Evolutionary conservation across 1,140 invertebrate genomes (phyloP), one percentile per base, ranked within the genome.

Genomic region (Drosophila mojavensis): DNA sequence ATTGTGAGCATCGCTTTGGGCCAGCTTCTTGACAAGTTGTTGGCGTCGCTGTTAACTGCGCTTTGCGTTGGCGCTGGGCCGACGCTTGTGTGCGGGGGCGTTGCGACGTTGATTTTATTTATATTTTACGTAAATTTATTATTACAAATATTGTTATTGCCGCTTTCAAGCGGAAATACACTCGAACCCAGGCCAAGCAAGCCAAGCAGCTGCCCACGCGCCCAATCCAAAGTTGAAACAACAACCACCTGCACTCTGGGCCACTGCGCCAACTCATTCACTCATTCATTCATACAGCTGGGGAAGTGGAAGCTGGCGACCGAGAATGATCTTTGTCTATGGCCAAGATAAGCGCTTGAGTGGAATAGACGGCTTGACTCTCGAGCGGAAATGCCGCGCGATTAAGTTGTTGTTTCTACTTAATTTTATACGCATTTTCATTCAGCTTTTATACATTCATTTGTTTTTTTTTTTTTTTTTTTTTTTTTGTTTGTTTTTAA

Each of bases 91-190:
- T 39, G 68, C 65, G 75, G 36, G 62, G 59, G 68, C 66, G 64
- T 63, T 36, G 39, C 65, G 71, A 70, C 79, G 83, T 80, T 78
- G 78, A 81, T 89, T 89, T 89, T 89, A 79, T 89, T 89, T 89
- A 85, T 84, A 81, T 81, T 89, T 89, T 75, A 81, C 77, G 80
- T 84, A 80, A 89, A 89, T 89, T 89, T 84, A 89, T 88, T 84
- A 89, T 89, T 89, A 89, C 85, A 89, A 84, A 89, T 89, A 89
- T 89, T 88, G 78, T 78, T 89, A 75, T 89, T 84, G 84, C 80
- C 75, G 78, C 84, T 84, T 81, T 90, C 78, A 84, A 89, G 80
- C 84, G 84, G 84, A 89, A 89, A 89, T 89, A 89, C 80, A 89
- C 70, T 86, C 83, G 75, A 81, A 3, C 3, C 20, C 2, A 76